phyloP scores from a whole-genome alignment of 1,140 invertebrate genomes.

The Luehdorfia chinensis region DNA sequence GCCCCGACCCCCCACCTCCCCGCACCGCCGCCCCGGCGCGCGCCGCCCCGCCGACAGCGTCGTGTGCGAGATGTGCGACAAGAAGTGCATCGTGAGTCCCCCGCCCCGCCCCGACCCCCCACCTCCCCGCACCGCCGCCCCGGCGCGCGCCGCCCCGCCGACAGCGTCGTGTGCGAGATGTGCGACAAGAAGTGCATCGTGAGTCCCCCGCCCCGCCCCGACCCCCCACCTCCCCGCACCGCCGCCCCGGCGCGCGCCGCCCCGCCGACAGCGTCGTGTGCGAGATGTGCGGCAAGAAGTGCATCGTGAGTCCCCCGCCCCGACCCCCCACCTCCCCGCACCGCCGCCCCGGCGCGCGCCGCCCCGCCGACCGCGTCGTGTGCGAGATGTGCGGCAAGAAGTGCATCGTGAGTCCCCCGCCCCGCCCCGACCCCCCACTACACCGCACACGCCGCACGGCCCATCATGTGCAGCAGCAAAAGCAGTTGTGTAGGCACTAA shows the following conservation, averaged over 20 bases:
- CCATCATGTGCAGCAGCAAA: no score
- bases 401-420: constrained; percentile 37
- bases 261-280: constrained; percentile 31
- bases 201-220: constrained; percentile 18
- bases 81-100: constrained; percentile 44
- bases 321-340: no score
- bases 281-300: constrained; percentile 53
- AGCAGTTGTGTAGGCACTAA: no score
- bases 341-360: constrained; percentile 18
- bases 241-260: constrained; percentile 19
- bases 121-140: no score
- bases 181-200: constrained; percentile 52
- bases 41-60: constrained; percentile 16
- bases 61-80: constrained; percentile 54
- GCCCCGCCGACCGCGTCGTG: constrained; percentile 23
- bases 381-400: constrained; percentile 56
- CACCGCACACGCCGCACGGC: no score
- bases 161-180: constrained; percentile 44
- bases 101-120: no score
- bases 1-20: no score
- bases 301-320: constrained; percentile 50
- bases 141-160: not conserved
- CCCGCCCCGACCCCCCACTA: no score
- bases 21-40: constrained; percentile 21
- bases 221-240: no score